These are phyloP conservation scores for Panagrolaimus sp. DNA, from an alignment of 1,140 invertebrate species.

Conservation along the genomic window DNA sequence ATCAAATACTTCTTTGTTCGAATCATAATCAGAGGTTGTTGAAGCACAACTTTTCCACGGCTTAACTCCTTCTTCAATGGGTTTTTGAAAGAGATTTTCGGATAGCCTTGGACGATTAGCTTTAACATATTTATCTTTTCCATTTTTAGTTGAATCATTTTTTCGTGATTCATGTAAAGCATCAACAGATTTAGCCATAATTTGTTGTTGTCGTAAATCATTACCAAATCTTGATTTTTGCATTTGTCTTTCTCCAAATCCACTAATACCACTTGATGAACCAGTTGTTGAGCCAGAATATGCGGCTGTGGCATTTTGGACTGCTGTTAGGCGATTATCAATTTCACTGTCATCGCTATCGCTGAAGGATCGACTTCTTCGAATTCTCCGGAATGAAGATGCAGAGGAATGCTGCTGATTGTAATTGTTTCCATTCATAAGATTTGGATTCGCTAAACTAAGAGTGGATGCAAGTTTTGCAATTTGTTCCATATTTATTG, in stretches of 20 bases:
- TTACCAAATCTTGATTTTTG: background rate
- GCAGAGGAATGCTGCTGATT: background rate
- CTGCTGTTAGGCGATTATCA: background rate
- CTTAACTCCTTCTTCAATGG: background rate
- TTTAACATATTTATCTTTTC: background rate
- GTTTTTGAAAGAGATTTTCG: background rate
- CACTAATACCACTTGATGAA: background rate
- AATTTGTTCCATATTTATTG: background rate
- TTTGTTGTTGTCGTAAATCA: background rate
- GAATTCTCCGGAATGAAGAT: background rate
- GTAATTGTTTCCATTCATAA: background rate
- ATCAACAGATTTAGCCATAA: background rate
- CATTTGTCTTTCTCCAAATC: background rate
- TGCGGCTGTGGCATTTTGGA: background rate
- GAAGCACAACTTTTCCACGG: conserved; percentile 6
- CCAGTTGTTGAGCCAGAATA: conserved; percentile 1
- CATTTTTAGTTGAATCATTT: background rate
- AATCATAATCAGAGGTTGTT: conserved; percentile 17
- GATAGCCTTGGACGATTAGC: background rate
- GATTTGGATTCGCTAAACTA: background rate
- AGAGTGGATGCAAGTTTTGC: background rate
- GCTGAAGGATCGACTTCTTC: background rate
- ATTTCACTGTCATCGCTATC: background rate
- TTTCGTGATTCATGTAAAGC: background rate
- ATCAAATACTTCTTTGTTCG: conserved; percentile 14